phyloP scores from a whole-genome alignment of 2,888 invertebrate species.

The Phasia obesa region DNA sequence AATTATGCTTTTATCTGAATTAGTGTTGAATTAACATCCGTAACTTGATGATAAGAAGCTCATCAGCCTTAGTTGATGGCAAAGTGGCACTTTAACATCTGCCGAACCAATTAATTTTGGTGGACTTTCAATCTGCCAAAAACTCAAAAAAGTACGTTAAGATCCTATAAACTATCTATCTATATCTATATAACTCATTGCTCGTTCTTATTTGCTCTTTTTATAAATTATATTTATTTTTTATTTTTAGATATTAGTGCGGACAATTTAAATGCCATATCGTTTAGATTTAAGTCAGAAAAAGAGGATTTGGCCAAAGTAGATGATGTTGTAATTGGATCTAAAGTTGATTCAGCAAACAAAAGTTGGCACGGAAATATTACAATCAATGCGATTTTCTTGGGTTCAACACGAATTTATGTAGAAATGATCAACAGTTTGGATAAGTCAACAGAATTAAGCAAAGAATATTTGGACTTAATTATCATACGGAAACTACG shows the following conservation, averaged over 20 bases:
- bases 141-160: too few relatives aligned
- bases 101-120: too few relatives aligned
- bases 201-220: too few relatives aligned
- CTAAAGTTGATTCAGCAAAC: conserved; percentile 68
- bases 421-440: conserved; percentile 74
- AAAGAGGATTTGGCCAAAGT: conserved; percentile 75
- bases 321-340: conserved; percentile 72
- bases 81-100: too few relatives aligned
- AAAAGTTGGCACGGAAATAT: conserved; percentile 77
- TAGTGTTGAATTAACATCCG: too few relatives aligned
- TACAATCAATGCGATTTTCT: conserved; percentile 75
- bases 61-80: too few relatives aligned
- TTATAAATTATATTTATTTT: too few relatives aligned
- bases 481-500: conserved; percentile 86
- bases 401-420: conserved; percentile 78
- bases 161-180: too few relatives aligned
- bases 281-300: conserved; percentile 75
- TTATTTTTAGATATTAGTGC: conserved; percentile 70
- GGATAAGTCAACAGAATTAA: conserved; percentile 72
- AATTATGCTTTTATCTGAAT: too few relatives aligned
- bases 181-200: too few relatives aligned
- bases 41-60: too few relatives aligned
- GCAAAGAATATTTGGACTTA: conserved; percentile 81
- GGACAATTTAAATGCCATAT: conserved; percentile 54
- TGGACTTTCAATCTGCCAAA: too few relatives aligned